These are phyloP conservation scores for Tipula vernalis DNA, from an alignment of 2,888 invertebrate genomes.

Conservation along the genomic window DNA sequence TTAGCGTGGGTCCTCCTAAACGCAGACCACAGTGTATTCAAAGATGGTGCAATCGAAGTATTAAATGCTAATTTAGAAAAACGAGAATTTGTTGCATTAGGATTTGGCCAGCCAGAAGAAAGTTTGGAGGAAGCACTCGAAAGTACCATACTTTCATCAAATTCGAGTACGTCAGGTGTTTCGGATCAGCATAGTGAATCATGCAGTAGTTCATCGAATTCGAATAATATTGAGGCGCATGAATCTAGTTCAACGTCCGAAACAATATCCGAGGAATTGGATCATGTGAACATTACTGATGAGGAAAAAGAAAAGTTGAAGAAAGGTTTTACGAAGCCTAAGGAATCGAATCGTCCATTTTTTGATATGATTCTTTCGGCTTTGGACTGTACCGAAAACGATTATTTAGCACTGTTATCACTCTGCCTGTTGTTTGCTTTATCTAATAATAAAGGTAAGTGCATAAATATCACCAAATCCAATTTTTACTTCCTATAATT, in stretches of 20 bases:
- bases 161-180: conserved; percentile 18
- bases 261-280: conserved; percentile 22
- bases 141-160: conserved; percentile 26
- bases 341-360: conserved; percentile 44
- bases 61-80: conserved; percentile 50
- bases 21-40: conserved; percentile 59
- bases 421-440: conserved; percentile 87
- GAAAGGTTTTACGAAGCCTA: conserved; percentile 22
- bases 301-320: conserved; percentile 71
- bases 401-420: conserved; percentile 85
- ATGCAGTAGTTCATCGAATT: conserved; percentile 11
- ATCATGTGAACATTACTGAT: conserved; percentile 70
- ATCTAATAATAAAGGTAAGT: conserved; percentile 82
- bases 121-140: conserved; percentile 66
- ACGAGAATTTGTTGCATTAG: conserved; percentile 43
- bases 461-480: not conserved
- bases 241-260: conserved; percentile 11
- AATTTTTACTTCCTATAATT: not conserved
- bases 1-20: conserved; percentile 83
- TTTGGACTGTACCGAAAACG: conserved; percentile 82
- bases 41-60: conserved; percentile 54
- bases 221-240: conserved; percentile 13
- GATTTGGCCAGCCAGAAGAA: conserved; percentile 58
- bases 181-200: conserved; percentile 12
- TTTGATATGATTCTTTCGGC: conserved; percentile 79